phyloP scores from a whole-genome alignment of 2,797 vertebrate genomes.

The Parauchenoglanis punctatus region DNA sequence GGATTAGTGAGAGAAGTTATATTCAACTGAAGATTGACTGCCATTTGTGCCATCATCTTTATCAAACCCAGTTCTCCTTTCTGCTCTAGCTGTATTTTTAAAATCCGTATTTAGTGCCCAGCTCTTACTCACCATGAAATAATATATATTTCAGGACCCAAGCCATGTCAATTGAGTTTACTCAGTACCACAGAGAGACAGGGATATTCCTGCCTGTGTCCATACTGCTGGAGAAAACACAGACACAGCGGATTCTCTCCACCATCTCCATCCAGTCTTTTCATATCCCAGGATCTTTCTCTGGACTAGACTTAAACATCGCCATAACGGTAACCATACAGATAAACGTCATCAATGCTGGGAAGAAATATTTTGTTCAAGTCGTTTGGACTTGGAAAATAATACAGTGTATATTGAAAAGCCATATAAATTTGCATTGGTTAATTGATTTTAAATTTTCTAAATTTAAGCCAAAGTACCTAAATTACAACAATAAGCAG shows the following conservation, averaged over 20 bases:
- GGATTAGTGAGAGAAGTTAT: background rate
- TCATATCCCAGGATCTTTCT: slow-evolving; percentile 63
- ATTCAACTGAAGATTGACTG: too few species aligned
- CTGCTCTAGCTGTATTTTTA: background rate
- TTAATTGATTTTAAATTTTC: background rate
- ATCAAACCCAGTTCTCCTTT: background rate
- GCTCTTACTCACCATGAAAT: background rate
- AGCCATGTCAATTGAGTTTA: slow-evolving; percentile 72
- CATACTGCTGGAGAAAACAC: slow-evolving; percentile 61
- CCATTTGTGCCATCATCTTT: background rate
- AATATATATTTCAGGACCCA: slow-evolving; percentile 62
- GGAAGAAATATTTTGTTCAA: background rate
- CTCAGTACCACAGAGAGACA: slow-evolving; percentile 75
- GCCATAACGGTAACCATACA: slow-evolving; percentile 66
- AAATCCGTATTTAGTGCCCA: too few species aligned
- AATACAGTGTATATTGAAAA: background rate
- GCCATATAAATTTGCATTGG: background rate
- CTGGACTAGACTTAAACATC: slow-evolving; percentile 67
- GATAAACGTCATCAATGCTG: too few species aligned
- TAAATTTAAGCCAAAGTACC: background rate
- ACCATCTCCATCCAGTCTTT: slow-evolving; percentile 69
- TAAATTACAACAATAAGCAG: background rate
- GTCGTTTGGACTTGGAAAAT: background rate
- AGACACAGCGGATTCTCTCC: slow-evolving; percentile 43
- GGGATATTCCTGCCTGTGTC: slow-evolving; percentile 72